These are phyloP conservation scores for Tineola bisselliella DNA, from an alignment of 2,888 invertebrate species.

Conservation along the genomic window DNA sequence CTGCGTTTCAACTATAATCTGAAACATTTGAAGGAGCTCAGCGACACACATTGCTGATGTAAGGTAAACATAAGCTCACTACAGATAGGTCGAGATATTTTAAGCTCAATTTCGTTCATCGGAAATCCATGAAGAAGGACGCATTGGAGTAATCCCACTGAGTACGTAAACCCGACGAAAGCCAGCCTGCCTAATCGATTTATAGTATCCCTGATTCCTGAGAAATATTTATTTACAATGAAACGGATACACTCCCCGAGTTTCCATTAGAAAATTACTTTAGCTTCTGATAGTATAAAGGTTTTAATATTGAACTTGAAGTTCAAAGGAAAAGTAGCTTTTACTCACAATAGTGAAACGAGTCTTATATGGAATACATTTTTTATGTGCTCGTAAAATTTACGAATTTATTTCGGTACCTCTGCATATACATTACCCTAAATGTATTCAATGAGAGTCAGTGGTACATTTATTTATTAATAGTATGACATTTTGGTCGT, in stretches of 20 bases:
- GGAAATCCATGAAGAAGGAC: slow-evolving; percentile 30
- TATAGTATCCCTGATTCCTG: slow-evolving; percentile 35
- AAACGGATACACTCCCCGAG: slow-evolving; percentile 9
- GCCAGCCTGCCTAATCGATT: slow-evolving; percentile 53
- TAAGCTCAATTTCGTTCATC: slow-evolving; percentile 48
- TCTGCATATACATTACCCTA: no score
- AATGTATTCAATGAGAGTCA: no score
- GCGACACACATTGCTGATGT: neutral
- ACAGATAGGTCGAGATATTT: slow-evolving; percentile 24
- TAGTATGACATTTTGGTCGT: no score
- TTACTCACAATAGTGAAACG: neutral
- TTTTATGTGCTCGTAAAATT: no score
- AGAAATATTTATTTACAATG: slow-evolving; percentile 33
- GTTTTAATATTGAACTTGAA: neutral
- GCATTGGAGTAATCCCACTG: slow-evolving; percentile 31
- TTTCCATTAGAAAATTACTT: slow-evolving; percentile 30
- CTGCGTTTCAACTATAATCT: neutral
- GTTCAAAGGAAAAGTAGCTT: neutral
- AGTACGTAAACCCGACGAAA: slow-evolving; percentile 42
- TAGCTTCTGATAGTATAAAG: neutral
- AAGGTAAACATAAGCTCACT: slow-evolving; percentile 4
- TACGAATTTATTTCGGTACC: no score
- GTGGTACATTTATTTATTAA: no score
- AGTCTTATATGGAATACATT: no score
- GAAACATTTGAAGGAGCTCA: neutral